Conservation (phyloP, 1,140 invertebrate genomes). For the Meloidogyne chitwoodi region DNA sequence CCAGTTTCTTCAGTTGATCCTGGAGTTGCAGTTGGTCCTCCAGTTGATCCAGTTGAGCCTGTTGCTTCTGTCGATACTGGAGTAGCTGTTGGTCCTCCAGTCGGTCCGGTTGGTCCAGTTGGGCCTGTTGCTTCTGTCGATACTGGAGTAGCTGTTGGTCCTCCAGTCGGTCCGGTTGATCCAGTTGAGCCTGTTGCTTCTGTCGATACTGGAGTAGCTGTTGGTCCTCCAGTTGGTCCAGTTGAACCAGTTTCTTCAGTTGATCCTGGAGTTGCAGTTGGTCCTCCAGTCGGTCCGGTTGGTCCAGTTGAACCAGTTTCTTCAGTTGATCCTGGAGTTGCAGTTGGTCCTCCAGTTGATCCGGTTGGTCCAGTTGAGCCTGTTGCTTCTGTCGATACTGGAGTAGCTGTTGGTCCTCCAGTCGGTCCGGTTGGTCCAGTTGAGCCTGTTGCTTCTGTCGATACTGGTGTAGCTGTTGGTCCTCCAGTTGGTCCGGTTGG, state of each 20-base stretch:
- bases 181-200: no score
- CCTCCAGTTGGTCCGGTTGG: not conserved
- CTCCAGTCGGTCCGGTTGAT: not conserved
- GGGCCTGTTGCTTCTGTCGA: no score
- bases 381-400: not conserved
- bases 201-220: not conserved
- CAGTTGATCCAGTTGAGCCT: not conserved
- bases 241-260: not conserved
- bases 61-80: not conserved
- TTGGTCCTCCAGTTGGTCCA: not conserved
- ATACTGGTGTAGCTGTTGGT: not conserved
- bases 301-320: not conserved
- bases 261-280: not conserved
- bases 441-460: not conserved
- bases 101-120: no score
- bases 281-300: not conserved
- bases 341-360: not conserved
- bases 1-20: no score
- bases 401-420: not conserved
- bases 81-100: no score
- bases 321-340: not conserved
- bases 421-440: not conserved
- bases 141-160: not conserved
- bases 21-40: not conserved
- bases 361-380: no score